phyloP scores from a whole-genome alignment of 2,888 invertebrate species.

The Plebejus anna region DNA sequence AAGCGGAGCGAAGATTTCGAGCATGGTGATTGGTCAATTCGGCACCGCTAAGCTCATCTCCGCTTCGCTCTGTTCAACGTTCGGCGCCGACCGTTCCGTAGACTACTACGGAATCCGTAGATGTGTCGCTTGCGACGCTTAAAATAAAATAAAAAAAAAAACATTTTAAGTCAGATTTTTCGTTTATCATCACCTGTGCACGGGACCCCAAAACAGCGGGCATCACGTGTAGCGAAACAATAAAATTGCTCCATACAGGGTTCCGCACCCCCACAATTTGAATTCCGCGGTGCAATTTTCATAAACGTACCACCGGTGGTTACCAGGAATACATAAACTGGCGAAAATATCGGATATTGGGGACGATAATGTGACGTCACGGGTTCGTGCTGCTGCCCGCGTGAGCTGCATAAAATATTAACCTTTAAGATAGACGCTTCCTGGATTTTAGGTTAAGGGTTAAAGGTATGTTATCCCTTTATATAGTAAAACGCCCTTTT shows the following conservation, averaged over 20 bases:
- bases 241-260: slow-evolving; percentile 32
- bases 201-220: background rate
- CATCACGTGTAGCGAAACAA: background rate
- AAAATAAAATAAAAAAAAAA: too few species aligned
- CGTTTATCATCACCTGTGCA: background rate
- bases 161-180: too few species aligned
- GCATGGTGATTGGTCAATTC: too few species aligned
- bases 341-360: slow-evolving; percentile 34
- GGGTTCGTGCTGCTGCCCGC: slow-evolving; percentile 27
- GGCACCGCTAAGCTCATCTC: too few species aligned
- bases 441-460: slow-evolving; percentile 22
- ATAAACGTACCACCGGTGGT: slow-evolving; percentile 29
- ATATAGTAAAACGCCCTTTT: slow-evolving; percentile 10
- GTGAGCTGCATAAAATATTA: slow-evolving; percentile 29
- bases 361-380: slow-evolving; percentile 32
- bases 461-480: slow-evolving; percentile 10
- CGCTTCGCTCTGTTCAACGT: too few species aligned
- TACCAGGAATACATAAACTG: slow-evolving; percentile 34
- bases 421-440: slow-evolving; percentile 22
- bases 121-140: too few species aligned
- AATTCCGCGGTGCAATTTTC: slow-evolving; percentile 29
- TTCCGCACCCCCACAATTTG: slow-evolving; percentile 30
- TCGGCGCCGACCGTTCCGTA: too few species aligned
- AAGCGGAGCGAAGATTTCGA: too few species aligned
- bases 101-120: too few species aligned